Percentiles rank a stretch among this genome's conserved stretches.
phyloP scores from a whole-genome alignment of 2,888 invertebrate species.

The Emmelina monodactyla region DNA sequence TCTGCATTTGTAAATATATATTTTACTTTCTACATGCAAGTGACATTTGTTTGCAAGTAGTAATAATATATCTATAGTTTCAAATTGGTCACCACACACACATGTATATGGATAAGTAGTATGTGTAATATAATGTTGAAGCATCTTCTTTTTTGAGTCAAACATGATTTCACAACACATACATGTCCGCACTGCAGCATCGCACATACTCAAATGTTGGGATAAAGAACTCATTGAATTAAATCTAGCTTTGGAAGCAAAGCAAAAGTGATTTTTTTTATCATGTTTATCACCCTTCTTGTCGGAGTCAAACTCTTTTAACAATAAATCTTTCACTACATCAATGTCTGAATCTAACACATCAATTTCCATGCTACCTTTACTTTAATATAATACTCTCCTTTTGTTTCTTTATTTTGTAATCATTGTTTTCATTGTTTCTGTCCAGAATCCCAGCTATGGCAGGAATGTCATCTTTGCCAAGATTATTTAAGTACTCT shows the following conservation, averaged over 20 bases:
- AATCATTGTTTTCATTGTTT: constrained; percentile 26
- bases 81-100: constrained; percentile 38
- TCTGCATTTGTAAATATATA: constrained; percentile 43
- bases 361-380: constrained; percentile 46
- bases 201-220: constrained; percentile 46
- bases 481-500: constrained; percentile 48
- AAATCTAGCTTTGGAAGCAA: constrained; percentile 41
- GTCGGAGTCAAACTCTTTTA: neutral
- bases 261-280: constrained; percentile 24
- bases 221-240: constrained; percentile 37
- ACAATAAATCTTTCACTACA: constrained; percentile 35
- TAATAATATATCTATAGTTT: constrained; percentile 28
- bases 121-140: constrained; percentile 37
- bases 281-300: neutral
- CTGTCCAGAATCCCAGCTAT: constrained; percentile 51
- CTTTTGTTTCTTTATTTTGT: neutral
- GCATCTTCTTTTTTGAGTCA: constrained; percentile 46
- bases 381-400: too few species aligned
- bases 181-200: constrained; percentile 40
- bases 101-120: constrained; percentile 25
- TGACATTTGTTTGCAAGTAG: constrained; percentile 39
- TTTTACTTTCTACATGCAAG: constrained; percentile 27
- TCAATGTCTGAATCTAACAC: constrained; percentile 45
- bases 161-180: constrained; percentile 38
- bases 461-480: constrained; percentile 55